Conservation (phyloP, 2,888 invertebrate species). For the Acrobasis suavella region DNA sequence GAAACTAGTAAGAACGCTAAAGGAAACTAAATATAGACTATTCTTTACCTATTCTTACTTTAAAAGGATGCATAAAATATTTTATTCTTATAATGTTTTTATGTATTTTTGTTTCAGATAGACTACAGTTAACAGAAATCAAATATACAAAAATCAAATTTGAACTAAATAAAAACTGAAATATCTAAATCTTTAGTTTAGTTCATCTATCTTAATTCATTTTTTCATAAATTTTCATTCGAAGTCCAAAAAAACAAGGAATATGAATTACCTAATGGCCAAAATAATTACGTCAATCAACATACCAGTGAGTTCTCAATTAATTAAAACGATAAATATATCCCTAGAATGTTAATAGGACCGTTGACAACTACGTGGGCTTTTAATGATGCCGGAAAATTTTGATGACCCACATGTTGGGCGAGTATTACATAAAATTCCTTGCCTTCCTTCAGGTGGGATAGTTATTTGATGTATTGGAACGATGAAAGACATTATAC, state of each 20-base stretch:
- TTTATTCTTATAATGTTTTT: no score
- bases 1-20: no score
- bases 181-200: no score
- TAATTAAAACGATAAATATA: constrained; percentile 4
- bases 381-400: constrained; percentile 13
- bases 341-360: constrained; percentile 10
- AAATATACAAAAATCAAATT: no score
- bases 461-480: neutral
- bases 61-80: no score
- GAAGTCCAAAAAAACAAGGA: neutral
- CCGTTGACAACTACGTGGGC: neutral
- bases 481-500: neutral
- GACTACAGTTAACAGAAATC: no score
- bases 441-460: neutral
- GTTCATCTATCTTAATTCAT: no score
- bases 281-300: neutral
- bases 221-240: neutral
- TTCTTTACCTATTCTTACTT: no score
- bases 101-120: no score
- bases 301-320: constrained; percentile 5
- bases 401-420: constrained; percentile 11
- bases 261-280: neutral
- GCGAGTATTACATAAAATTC: neutral
- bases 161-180: no score
- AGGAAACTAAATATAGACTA: no score